Percentiles rank a stretch among this genome's conserved stretches.
These are phyloP conservation scores for Tetramorium alpestre DNA, from an alignment of 1,140 invertebrate species.

Conservation along the genomic window DNA sequence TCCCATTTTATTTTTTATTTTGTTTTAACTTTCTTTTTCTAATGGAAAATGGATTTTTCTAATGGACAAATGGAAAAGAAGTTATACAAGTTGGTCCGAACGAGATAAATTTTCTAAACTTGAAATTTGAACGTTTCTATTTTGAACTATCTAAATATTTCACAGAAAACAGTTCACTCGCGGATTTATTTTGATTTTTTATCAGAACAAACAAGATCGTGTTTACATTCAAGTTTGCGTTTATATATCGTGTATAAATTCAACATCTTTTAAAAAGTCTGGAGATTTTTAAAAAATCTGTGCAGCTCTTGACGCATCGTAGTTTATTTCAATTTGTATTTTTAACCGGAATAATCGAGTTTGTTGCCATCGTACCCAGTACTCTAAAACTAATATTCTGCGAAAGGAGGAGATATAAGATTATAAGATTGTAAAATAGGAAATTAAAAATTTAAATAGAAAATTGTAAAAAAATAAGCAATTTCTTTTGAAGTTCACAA, in stretches of 20 bases:
- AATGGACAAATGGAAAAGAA: not conserved
- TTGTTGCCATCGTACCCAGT: not conserved
- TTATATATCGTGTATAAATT: not conserved
- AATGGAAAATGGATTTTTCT: too few relatives aligned
- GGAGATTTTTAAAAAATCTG: not conserved
- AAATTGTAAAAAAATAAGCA: not conserved
- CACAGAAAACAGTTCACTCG: not conserved
- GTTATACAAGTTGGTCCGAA: not conserved
- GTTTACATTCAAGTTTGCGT: not conserved
- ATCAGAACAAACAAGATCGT: not conserved
- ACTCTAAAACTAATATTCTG: not conserved
- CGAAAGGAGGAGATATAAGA: too few relatives aligned
- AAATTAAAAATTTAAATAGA: not conserved
- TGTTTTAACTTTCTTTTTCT: not conserved
- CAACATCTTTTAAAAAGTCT: not conserved
- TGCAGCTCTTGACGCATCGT: not conserved
- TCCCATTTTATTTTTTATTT: constrained; percentile 32
- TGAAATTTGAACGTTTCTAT: not conserved
- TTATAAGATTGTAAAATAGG: not conserved
- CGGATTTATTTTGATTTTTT: not conserved
- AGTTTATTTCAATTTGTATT: not conserved
- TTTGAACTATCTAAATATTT: constrained; percentile 11
- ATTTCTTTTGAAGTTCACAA: not conserved
- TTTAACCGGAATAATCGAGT: constrained; percentile 1
- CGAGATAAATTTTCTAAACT: not conserved